Percentiles rank a stretch among this genome's conserved stretches.
Evolutionary conservation across 2,888 invertebrate genomes (phyloP).

Genomic region (Leptopilina drosophilae): DNA sequence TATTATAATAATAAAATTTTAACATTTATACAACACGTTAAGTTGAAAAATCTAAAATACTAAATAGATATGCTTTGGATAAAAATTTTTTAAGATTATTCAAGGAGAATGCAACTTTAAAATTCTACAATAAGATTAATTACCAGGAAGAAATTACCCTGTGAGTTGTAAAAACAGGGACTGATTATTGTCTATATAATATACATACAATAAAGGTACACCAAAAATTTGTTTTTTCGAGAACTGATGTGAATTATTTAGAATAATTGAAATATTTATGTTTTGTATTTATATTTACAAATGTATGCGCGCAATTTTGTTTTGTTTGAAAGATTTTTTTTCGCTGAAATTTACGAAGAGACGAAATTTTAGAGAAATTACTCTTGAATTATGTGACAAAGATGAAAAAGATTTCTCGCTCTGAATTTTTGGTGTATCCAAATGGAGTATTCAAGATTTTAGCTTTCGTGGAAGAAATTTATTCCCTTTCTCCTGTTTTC

Average conservation of each 20-base stretch:
- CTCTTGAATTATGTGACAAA: background rate
- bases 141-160: slow-evolving; percentile 55
- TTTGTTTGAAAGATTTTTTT: slow-evolving; percentile 11
- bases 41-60: slow-evolving; percentile 18
- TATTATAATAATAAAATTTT: slow-evolving; percentile 9
- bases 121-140: slow-evolving; percentile 44
- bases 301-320: slow-evolving; percentile 35
- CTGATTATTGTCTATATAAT: slow-evolving; percentile 67
- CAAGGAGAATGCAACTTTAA: slow-evolving; percentile 6
- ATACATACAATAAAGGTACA: slow-evolving; percentile 60
- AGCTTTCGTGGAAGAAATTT: slow-evolving; percentile 32
- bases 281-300: slow-evolving; percentile 7
- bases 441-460: slow-evolving; percentile 39
- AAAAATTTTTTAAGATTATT: slow-evolving; percentile 14
- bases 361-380: too few species aligned
- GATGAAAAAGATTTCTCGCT: background rate
- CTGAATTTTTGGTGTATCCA: slow-evolving; percentile 40
- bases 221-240: slow-evolving; percentile 41
- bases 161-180: slow-evolving; percentile 61
- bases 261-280: background rate
- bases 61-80: slow-evolving; percentile 18
- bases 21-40: slow-evolving; percentile 12
- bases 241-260: background rate
- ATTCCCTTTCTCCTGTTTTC: slow-evolving; percentile 34
- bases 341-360: background rate